Evolutionary conservation across 2,797 vertebrate genomes (phyloP).

Genomic region (Melopsittacus undulatus): DNA sequence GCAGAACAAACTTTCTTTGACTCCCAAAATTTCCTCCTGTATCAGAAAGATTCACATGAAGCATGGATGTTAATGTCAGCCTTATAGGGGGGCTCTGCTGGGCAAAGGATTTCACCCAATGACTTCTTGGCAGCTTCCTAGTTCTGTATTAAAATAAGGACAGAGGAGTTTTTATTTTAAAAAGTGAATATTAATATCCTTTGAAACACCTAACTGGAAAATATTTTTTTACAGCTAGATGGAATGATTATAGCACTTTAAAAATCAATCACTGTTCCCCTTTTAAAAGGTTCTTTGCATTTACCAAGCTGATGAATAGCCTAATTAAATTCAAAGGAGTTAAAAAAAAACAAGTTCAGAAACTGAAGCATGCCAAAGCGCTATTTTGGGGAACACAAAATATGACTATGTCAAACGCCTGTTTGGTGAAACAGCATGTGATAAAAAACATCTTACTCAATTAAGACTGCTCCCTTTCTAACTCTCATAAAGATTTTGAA

Average conservation of each 20-base stretch:
- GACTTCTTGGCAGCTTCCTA: neutral
- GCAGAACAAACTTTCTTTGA: neutral
- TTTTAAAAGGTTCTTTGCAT: conserved; percentile 61
- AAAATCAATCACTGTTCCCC: conserved; percentile 56
- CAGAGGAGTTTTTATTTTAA: neutral
- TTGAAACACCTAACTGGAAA: conserved; percentile 19
- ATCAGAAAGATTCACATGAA: neutral
- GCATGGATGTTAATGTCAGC: neutral
- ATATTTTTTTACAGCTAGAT: conserved; percentile 19
- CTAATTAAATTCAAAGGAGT: conserved; percentile 66
- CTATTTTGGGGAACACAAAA: conserved; percentile 64
- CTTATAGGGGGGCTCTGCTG: neutral
- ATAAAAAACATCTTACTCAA: conserved; percentile 31
- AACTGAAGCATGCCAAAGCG: conserved; percentile 31
- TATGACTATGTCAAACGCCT: conserved; percentile 64
- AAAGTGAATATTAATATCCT: conserved; percentile 20
- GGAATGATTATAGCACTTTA: conserved; percentile 58
- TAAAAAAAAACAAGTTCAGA: conserved; percentile 57
- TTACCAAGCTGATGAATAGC: conserved; percentile 63
- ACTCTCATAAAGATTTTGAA: conserved; percentile 6
- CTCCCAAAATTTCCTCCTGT: neutral
- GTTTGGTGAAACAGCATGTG: conserved; percentile 56
- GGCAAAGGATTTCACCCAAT: neutral
- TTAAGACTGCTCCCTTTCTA: conserved; percentile 1
- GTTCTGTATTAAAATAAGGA: neutral